A percentile compares a stretch with the other conserved stretches of the same genome.
These are phyloP conservation scores for Drosophila murphyi DNA, from an alignment of 1,140 invertebrate genomes.

Conservation along the genomic window DNA sequence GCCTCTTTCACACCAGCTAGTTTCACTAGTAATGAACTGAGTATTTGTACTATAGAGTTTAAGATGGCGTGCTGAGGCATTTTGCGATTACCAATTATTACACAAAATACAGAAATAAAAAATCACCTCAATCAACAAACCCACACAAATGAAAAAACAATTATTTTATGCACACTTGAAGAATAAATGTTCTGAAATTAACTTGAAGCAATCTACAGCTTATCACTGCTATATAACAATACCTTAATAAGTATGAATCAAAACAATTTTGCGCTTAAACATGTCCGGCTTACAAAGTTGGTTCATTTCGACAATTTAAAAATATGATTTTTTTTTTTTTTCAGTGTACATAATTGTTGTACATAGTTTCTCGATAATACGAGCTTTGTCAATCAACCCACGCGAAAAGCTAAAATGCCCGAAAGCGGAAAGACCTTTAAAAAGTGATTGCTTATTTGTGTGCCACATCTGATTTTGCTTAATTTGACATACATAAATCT, in stretches of 20 bases:
- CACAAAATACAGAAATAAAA: neutral
- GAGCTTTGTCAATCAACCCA: slow-evolving; percentile 20
- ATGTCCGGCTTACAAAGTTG: too few species aligned
- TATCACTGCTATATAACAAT: too few species aligned
- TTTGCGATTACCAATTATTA: neutral
- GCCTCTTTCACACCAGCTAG: neutral
- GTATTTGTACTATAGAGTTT: neutral
- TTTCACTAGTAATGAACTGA: neutral
- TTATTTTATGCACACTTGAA: too few species aligned
- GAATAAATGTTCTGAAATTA: too few species aligned
- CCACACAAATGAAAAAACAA: neutral
- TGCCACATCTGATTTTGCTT: slow-evolving; percentile 46
- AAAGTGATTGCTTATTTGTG: slow-evolving; percentile 34
- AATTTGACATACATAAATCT: slow-evolving; percentile 31
- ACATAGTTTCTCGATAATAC: neutral
- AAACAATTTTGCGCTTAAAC: too few species aligned
- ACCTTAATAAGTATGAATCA: too few species aligned
- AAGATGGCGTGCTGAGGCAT: neutral
- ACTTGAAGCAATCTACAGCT: too few species aligned
- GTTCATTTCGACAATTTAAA: too few species aligned
- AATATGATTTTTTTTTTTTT: too few species aligned
- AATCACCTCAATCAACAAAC: neutral
- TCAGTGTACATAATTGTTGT: too few species aligned
- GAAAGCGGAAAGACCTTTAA: slow-evolving; percentile 42
- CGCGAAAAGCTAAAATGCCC: slow-evolving; percentile 8